Percentiles rank a stretch among this genome's conserved stretches.
phyloP scores from a whole-genome alignment of 2,113 vertebrate species.

The Melanerpes formicivorus region DNA sequence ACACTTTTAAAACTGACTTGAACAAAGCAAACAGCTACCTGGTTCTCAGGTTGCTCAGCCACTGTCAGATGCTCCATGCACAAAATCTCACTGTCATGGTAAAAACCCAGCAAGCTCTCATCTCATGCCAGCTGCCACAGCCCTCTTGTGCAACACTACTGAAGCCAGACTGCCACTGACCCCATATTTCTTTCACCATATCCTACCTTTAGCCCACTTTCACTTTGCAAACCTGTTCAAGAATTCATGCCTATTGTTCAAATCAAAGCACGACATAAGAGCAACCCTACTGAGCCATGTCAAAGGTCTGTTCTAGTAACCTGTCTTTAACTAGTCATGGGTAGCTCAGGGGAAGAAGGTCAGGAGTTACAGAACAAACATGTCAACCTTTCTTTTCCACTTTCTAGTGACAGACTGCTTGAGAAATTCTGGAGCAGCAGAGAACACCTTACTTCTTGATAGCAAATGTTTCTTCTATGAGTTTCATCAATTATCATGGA shows the following conservation, averaged over 20 bases:
- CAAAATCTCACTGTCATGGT: not conserved
- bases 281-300: not conserved
- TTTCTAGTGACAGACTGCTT: not conserved
- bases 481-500: not conserved
- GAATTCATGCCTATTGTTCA: slow-evolving; percentile 17
- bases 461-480: not conserved
- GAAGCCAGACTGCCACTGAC: not conserved
- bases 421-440: not conserved
- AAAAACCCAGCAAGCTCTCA: not conserved
- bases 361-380: not conserved
- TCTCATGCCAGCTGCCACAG: not conserved
- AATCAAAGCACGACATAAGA: not conserved
- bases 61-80: not conserved
- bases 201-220: slow-evolving; percentile 50
- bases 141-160: slow-evolving; percentile 11
- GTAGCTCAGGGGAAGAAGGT: not conserved
- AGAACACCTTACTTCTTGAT: not conserved
- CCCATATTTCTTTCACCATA: slow-evolving; percentile 23
- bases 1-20: not conserved
- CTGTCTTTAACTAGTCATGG: not conserved
- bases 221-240: not conserved
- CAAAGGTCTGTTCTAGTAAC: not conserved
- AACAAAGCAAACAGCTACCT: not conserved
- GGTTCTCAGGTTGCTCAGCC: not conserved
- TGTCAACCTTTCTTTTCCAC: not conserved